Conservation (phyloP, 2,113 vertebrate genomes). For the Puma concolor region DNA sequence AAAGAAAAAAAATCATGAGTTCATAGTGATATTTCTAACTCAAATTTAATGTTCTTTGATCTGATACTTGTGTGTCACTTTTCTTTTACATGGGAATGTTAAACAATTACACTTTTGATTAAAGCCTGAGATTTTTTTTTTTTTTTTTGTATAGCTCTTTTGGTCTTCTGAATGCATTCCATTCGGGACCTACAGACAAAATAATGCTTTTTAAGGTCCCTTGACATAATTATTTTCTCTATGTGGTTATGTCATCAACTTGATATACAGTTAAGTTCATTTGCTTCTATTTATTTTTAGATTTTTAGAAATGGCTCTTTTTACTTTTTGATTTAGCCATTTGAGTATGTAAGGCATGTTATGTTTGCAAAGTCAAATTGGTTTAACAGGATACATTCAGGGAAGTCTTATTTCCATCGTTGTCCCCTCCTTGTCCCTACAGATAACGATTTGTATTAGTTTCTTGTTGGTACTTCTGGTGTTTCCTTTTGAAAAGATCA, state of each 20-base stretch:
- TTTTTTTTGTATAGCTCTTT: neutral
- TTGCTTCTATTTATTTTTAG: slow-evolving; percentile 6
- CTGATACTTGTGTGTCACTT: neutral
- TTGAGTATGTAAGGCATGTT: neutral
- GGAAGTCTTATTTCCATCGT: neutral
- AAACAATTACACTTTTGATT: neutral
- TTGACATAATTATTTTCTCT: neutral
- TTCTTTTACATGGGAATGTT: neutral
- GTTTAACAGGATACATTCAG: neutral
- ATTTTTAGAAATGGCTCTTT: neutral
- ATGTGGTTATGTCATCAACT: neutral
- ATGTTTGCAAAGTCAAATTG: neutral
- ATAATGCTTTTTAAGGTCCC: neutral
- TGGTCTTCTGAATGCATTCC: neutral
- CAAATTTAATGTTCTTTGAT: neutral
- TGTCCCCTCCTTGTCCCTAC: neutral
- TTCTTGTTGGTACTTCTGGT: neutral
- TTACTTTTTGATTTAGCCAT: neutral
- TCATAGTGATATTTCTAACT: neutral
- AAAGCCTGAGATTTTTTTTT: neutral
- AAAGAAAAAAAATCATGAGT: neutral
- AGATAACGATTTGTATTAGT: neutral
- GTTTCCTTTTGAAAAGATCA: neutral
- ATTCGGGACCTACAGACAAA: neutral
- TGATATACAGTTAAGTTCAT: neutral